Conservation (phyloP, 2,113 vertebrate genomes). For the Oreocharis arfaki region DNA sequence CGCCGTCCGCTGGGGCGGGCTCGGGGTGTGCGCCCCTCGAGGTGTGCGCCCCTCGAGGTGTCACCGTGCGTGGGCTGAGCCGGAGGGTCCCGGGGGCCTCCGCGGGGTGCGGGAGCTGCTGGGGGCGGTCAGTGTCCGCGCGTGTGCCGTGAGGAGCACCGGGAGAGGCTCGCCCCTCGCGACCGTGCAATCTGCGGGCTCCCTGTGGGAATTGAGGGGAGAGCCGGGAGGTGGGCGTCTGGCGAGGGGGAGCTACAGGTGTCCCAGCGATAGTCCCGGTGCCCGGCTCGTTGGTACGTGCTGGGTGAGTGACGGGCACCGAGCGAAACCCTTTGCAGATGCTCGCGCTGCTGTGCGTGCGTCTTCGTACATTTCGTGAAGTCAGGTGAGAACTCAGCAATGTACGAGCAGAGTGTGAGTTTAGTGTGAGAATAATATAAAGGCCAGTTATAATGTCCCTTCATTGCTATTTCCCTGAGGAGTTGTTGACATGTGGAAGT, state of each 20-base stretch:
- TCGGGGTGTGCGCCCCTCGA: background rate
- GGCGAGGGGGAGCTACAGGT: background rate
- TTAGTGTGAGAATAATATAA: rapidly evolving
- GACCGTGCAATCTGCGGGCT: background rate
- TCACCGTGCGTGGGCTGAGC: background rate
- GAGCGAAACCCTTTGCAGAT: rapidly evolving
- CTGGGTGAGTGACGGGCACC: background rate
- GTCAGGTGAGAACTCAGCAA: background rate
- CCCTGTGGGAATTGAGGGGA: rapidly evolving
- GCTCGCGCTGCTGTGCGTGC: rapidly evolving
- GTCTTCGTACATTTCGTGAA: rapidly evolving
- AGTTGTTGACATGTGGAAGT: background rate
- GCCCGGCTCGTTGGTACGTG: background rate
- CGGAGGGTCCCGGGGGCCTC: background rate
- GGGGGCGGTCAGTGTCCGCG: background rate
- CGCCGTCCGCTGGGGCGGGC: background rate
- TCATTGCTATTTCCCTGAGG: rapidly evolving
- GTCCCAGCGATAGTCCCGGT: rapidly evolving
- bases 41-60: background rate
- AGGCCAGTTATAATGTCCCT: rapidly evolving
- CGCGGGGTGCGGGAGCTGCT: background rate
- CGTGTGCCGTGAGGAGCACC: background rate
- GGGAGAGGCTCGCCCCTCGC: background rate
- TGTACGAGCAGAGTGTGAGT: rapidly evolving
- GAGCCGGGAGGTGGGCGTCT: background rate